Evolutionary conservation across 2,888 invertebrate genomes (phyloP).

Genomic region (Sinhomidia bicolor): DNA sequence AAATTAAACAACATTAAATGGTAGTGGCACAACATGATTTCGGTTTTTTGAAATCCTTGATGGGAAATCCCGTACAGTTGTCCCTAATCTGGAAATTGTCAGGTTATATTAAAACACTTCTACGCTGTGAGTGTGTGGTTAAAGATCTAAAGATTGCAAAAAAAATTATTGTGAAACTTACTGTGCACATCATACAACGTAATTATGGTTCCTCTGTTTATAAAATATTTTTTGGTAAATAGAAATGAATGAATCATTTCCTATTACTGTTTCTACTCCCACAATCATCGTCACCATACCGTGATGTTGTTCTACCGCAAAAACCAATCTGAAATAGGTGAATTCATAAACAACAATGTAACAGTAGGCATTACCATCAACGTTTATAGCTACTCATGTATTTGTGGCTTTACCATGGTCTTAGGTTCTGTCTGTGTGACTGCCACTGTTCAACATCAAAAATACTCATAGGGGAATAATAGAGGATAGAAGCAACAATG

Average conservation of each 20-base stretch:
- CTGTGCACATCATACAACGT: slow-evolving; percentile 1
- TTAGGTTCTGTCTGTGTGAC: not conserved
- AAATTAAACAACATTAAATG: not conserved
- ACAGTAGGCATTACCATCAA: slow-evolving; percentile 42
- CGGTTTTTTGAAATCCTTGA: not conserved
- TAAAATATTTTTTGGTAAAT: slow-evolving; percentile 11
- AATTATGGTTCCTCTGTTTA: slow-evolving; percentile 7
- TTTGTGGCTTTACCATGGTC: slow-evolving; percentile 25
- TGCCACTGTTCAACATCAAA: not conserved
- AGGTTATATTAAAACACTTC: not conserved
- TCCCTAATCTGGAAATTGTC: not conserved
- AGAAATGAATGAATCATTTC: slow-evolving; percentile 68
- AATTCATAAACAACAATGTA: slow-evolving; percentile 46
- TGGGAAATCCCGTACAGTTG: slow-evolving; percentile 1
- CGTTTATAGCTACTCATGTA: not conserved
- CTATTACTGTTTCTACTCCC: slow-evolving; percentile 55
- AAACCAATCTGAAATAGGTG: slow-evolving; percentile 43
- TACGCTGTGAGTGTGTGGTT: not conserved
- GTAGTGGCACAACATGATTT: not conserved
- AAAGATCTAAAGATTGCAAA: not conserved
- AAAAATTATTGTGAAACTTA: not conserved
- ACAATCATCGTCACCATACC: slow-evolving; percentile 31
- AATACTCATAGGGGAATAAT: not conserved
- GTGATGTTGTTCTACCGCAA: slow-evolving; percentile 39
- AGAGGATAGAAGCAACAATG: slow-evolving; percentile 18